phyloP scores from a whole-genome alignment of 2,888 invertebrate genomes.

The Idaea biselata region DNA sequence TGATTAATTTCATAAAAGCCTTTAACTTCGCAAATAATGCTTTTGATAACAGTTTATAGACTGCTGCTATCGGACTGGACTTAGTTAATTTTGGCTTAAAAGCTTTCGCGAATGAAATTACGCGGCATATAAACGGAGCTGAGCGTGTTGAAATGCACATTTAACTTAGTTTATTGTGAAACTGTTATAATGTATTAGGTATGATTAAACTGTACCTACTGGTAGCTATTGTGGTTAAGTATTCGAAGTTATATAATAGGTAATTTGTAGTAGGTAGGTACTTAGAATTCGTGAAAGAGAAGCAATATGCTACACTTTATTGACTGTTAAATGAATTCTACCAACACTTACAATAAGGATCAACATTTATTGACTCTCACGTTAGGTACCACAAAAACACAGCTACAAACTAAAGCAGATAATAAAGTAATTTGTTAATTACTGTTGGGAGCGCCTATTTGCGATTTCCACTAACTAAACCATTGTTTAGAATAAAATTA shows the following conservation, averaged over 20 bases:
- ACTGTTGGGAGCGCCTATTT: not conserved
- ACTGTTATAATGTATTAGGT: not conserved
- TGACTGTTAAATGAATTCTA: not conserved
- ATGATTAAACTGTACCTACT: not conserved
- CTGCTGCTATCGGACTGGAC: slow-evolving; percentile 22
- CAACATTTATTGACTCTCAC: not conserved
- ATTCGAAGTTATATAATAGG: not conserved
- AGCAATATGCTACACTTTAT: not conserved
- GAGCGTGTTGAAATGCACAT: not conserved
- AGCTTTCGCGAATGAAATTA: slow-evolving; percentile 28
- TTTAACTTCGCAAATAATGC: slow-evolving; percentile 56
- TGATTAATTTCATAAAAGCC: slow-evolving; percentile 61
- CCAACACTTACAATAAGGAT: not conserved
- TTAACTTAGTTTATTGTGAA: slow-evolving; percentile 1
- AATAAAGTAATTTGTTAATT: not conserved
- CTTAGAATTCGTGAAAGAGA: not conserved
- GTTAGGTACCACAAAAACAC: not conserved
- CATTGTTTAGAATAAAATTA: not conserved
- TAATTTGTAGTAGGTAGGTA: not conserved
- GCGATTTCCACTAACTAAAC: not conserved
- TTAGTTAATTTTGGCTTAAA: slow-evolving; percentile 28
- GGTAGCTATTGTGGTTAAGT: slow-evolving; percentile 1
- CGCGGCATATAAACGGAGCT: slow-evolving; percentile 12
- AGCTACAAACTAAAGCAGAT: not conserved
- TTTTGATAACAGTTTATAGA: slow-evolving; percentile 47